Base-by-base conservation (phyloP, 2,888 invertebrate genomes). In the Pterostichus madidus region DNA sequence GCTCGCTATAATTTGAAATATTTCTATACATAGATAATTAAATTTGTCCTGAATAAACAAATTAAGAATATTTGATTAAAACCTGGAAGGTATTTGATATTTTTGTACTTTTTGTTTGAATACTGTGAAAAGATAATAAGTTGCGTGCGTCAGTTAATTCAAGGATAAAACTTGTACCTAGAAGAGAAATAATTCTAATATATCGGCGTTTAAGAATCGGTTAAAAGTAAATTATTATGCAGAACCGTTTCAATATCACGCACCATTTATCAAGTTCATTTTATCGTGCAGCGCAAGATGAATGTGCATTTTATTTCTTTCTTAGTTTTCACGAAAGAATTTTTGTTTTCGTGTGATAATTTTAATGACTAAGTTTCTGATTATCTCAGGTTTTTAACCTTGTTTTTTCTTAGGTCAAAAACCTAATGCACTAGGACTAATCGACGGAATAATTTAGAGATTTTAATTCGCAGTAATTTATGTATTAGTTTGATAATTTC, bases 231-330 rank as follows among this genome's bases (percentile, higher is more conserved):
- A 59, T 59, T 59, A 64, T 64, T 64, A 64, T 64, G 64, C 64
- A 64, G 59, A 59, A 15, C 24, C 11, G 15, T 64, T 64, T 71
- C 24, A 71, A 44, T 71, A 71, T 71, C 68, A 71, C 46, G 68
- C 68, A 17, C 44, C 44, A 44, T 71, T 71, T 39, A 71, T 64
- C 64, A 35, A 8, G 13, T 64, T 64, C 3, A 24, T 39, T 64
- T 39, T 64, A 32, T 32, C 64, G 64, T 59, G 31, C 13, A 24
- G 59, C 5, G 11, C 13, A 56, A 10, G 44, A 71, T 17, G 44
- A 71, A 71, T 71, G 68, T 44, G 39, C 46, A 71, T 44, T 71
- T 46, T 39, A 71, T 71, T 71, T 71, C 44, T 71, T 71, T 71
- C 5, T n/a, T 15, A 35, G 64, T 35, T 68, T 44, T 44, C 68